These are phyloP conservation scores for Tachysurus vachellii DNA, from an alignment of 2,113 vertebrate genomes.

Conservation along the genomic window DNA sequence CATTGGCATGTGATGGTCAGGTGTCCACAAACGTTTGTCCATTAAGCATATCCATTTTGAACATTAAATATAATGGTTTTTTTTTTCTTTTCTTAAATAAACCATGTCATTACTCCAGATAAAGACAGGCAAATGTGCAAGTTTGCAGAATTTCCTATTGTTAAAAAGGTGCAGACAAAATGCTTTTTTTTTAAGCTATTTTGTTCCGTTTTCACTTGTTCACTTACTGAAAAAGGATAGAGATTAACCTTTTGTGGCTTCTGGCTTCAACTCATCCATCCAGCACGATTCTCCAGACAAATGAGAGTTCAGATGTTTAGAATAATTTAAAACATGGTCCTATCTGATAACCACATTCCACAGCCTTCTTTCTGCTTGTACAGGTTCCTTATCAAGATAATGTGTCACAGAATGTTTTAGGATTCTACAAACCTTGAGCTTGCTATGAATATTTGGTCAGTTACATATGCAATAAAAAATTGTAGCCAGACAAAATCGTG, in stretches of 20 bases:
- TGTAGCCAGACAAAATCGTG: not conserved
- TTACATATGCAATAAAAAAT: not conserved
- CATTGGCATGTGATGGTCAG: not conserved
- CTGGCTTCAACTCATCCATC: not conserved
- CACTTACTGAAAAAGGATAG: not conserved
- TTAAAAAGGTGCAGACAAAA: not conserved
- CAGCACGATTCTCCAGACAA: conserved; percentile 2
- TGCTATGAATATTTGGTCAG: not conserved
- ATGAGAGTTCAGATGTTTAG: not conserved
- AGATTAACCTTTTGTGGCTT: not conserved
- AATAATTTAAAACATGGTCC: conserved; percentile 1
- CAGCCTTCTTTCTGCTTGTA: conserved; percentile 55
- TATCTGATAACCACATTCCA: conserved; percentile 65
- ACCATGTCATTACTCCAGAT: not conserved
- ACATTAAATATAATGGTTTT: not conserved
- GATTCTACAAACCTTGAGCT: not conserved
- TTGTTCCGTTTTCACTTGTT: not conserved
- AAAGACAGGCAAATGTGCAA: too few relatives aligned
- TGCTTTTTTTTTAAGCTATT: not conserved
- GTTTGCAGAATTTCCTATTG: not conserved
- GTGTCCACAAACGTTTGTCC: not conserved
- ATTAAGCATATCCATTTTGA: not conserved
- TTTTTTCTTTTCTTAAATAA: not conserved
- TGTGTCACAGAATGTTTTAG: conserved; percentile 33
- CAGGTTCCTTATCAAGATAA: conserved; percentile 52